Evolutionary conservation across 1,140 invertebrate species (phyloP).

Genomic region (Chironomus tepperi): DNA sequence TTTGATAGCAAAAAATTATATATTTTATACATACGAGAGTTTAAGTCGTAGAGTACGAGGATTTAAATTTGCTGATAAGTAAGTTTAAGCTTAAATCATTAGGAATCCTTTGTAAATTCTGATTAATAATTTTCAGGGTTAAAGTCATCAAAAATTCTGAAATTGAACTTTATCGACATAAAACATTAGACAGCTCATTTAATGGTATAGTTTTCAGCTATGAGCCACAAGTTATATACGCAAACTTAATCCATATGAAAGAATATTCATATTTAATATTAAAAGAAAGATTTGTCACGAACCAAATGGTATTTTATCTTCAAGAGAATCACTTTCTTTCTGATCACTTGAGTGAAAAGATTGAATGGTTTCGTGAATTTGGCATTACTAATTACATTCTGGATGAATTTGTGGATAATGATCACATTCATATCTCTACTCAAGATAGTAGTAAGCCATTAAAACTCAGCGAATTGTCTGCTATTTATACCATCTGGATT

Average conservation of each 20-base stretch:
- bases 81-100: not conserved
- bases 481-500: not conserved
- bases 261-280: not conserved
- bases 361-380: constrained; percentile 1
- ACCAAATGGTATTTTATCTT: constrained; percentile 3
- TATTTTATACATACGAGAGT: not conserved
- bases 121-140: not conserved
- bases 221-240: not conserved
- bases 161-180: not conserved
- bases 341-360: not conserved
- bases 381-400: not conserved
- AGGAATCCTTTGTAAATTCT: not conserved
- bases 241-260: not conserved
- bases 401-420: not conserved
- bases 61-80: not conserved
- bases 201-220: not conserved
- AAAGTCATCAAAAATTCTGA: constrained; percentile 9
- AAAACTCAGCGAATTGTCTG: not conserved
- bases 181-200: not conserved
- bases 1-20: not conserved
- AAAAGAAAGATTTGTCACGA: not conserved
- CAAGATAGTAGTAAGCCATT: not conserved
- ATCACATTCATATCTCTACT: not conserved
- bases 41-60: not conserved
- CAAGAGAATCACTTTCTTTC: not conserved